Percentiles rank a stretch among this genome's conserved stretches.
Evolutionary conservation across 1,140 invertebrate genomes (phyloP).

Genomic region (Agrypnia vestita): DNA sequence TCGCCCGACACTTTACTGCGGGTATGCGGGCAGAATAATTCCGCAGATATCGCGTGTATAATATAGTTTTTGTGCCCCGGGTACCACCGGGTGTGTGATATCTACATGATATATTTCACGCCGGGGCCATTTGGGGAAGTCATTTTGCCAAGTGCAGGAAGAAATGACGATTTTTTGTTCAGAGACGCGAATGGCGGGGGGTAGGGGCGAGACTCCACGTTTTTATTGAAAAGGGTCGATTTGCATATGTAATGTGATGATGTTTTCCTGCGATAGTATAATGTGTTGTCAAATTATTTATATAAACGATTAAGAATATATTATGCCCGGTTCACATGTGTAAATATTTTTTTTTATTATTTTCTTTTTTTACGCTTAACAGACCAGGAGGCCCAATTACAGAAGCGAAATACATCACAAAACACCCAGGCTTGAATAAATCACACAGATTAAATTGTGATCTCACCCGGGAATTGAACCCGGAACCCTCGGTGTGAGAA

Average conservation of each 20-base stretch:
- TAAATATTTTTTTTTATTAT: no score
- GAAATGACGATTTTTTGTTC: slow-evolving; percentile 16
- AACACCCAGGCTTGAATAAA: no score
- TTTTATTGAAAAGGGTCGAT: neutral
- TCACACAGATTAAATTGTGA: no score
- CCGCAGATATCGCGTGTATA: slow-evolving; percentile 1
- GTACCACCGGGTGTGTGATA: neutral
- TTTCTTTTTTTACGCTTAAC: no score
- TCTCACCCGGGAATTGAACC: no score
- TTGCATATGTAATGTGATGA: neutral
- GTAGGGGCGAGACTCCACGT: neutral
- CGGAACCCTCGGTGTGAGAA: no score
- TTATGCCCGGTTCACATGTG: no score
- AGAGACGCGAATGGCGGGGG: neutral
- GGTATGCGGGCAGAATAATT: slow-evolving; percentile 22
- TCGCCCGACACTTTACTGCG: slow-evolving; percentile 16
- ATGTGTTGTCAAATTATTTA: no score
- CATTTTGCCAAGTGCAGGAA: slow-evolving; percentile 37
- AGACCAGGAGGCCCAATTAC: no score
- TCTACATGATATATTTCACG: slow-evolving; percentile 9
- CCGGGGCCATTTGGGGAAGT: slow-evolving; percentile 22
- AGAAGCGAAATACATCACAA: no score
- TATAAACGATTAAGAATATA: no score
- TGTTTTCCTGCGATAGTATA: no score
- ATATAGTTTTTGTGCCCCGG: slow-evolving; percentile 4